phyloP scores from a whole-genome alignment of 2,888 invertebrate species.

The Trachelus iudaicus region DNA sequence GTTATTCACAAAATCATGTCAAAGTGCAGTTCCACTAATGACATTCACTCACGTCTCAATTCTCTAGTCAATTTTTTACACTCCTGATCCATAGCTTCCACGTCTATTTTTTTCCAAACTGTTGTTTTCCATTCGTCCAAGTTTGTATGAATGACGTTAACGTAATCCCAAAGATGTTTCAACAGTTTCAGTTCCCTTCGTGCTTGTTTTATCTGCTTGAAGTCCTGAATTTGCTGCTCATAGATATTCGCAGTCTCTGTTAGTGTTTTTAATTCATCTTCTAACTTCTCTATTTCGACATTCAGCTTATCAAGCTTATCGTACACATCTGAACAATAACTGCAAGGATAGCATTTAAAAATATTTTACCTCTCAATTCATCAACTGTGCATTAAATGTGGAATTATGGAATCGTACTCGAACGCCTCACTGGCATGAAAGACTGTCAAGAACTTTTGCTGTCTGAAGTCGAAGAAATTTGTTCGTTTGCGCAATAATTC shows the following conservation, averaged over 20 bases:
- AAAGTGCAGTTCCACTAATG: slow-evolving; percentile 1
- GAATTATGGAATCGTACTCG: slow-evolving; percentile 55
- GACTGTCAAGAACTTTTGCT: slow-evolving; percentile 79
- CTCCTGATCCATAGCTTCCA: slow-evolving; percentile 94
- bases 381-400: background rate
- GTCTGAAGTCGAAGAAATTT: slow-evolving; percentile 81
- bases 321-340: slow-evolving; percentile 78
- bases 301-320: slow-evolving; percentile 77
- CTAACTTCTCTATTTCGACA: slow-evolving; percentile 74
- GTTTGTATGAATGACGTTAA: slow-evolving; percentile 81
- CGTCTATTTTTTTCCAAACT: slow-evolving; percentile 93
- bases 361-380: background rate
- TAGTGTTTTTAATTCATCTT: slow-evolving; percentile 75
- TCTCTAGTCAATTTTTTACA: slow-evolving; percentile 93
- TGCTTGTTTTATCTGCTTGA: slow-evolving; percentile 78
- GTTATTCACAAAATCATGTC: background rate
- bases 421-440: slow-evolving; percentile 72
- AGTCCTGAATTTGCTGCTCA: slow-evolving; percentile 87
- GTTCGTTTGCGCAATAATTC: slow-evolving; percentile 87
- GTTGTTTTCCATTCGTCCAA: slow-evolving; percentile 95
- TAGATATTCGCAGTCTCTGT: slow-evolving; percentile 83
- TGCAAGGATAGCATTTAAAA: slow-evolving; percentile 68
- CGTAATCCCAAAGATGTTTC: slow-evolving; percentile 93
- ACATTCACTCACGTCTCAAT: slow-evolving; percentile 71
- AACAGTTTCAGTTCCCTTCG: slow-evolving; percentile 80